These are phyloP conservation scores for Colostygia pectinataria DNA, from an alignment of 2,888 invertebrate genomes.

Conservation along the genomic window DNA sequence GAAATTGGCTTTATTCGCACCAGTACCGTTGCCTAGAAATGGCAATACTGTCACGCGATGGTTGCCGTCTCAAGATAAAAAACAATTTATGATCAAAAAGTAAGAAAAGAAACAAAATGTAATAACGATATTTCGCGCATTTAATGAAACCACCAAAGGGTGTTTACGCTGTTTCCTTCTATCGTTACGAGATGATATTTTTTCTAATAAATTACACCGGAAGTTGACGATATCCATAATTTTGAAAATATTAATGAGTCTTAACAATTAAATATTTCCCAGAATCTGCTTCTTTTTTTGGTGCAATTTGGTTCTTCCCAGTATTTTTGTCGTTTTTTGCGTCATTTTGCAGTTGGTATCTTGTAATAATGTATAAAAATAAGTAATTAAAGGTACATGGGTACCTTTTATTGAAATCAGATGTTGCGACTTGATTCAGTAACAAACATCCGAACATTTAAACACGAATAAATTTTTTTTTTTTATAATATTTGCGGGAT, in stretches of 20 bases:
- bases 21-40: too few relatives aligned
- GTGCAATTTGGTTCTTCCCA: slow-evolving; percentile 2
- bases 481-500: too few relatives aligned
- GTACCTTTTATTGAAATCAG: too few relatives aligned
- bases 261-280: slow-evolving; percentile 16
- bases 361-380: too few relatives aligned
- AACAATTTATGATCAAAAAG: background rate
- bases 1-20: too few relatives aligned
- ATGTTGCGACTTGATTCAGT: too few relatives aligned
- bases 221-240: slow-evolving; percentile 27
- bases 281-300: background rate
- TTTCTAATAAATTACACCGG: slow-evolving; percentile 27
- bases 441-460: too few relatives aligned
- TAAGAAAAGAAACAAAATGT: slow-evolving; percentile 4
- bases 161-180: slow-evolving; percentile 29
- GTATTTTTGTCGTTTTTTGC: background rate
- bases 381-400: too few relatives aligned
- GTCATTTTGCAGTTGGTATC: too few relatives aligned
- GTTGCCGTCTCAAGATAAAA: background rate
- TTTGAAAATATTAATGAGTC: slow-evolving; percentile 6
- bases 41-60: too few relatives aligned
- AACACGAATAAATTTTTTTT: too few relatives aligned
- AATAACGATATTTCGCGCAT: slow-evolving; percentile 28
- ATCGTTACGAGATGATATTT: slow-evolving; percentile 38
- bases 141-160: slow-evolving; percentile 34